phyloP scores from a whole-genome alignment of 2,797 vertebrate genomes.

The Fratercula arctica region DNA sequence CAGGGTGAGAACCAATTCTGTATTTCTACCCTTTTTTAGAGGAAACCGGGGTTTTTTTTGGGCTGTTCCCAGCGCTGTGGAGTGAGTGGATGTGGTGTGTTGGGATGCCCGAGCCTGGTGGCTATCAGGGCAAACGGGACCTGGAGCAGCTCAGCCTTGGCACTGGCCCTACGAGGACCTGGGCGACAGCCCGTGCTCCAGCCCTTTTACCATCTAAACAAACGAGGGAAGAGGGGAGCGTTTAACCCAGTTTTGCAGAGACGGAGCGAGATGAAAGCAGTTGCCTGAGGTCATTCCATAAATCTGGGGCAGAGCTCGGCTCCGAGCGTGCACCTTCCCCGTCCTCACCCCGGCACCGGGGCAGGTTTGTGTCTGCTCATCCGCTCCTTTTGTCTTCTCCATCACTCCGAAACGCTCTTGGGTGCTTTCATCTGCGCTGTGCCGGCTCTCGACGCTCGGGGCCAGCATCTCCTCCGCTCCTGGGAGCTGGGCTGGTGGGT shows the following conservation, averaged over 20 bases:
- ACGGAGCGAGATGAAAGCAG: neutral
- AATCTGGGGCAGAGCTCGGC: neutral
- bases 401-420: neutral
- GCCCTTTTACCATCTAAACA: neutral
- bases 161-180: neutral
- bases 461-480: neutral
- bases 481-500: neutral
- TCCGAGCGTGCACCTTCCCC: neutral
- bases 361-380: neutral
- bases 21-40: neutral
- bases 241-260: neutral
- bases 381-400: neutral
- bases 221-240: neutral
- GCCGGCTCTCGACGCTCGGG: neutral
- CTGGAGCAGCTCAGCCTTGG: neutral
- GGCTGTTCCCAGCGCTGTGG: neutral
- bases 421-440: neutral
- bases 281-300: neutral
- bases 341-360: neutral
- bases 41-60: accelerated
- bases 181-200: neutral
- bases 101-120: neutral
- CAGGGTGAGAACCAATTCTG: no score
- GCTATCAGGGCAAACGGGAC: neutral
- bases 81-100: neutral